Base-by-base conservation (phyloP, 2,888 invertebrate species). In the Drosophila prostipennis region DNA sequence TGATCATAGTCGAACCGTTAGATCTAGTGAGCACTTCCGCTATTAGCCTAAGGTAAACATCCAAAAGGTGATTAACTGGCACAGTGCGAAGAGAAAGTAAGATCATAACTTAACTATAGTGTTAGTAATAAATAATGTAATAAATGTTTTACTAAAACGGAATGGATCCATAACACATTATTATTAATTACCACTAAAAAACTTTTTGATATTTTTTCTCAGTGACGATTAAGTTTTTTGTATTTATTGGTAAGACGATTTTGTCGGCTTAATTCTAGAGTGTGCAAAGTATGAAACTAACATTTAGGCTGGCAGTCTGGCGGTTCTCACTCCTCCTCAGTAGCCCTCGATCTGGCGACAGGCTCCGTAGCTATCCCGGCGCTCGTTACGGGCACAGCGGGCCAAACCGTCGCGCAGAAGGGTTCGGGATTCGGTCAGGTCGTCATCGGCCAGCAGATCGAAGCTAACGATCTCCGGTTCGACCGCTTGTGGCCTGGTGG, bases 361-460 rank as follows among this genome's bases (percentile, higher is more conserved):
- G 45, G 95, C 93, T 8, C 96, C 95, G 65, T 93, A 93, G n/a
- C 94, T 93, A 89, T 96, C 95, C 36, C 96, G 93, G 77, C 93
- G 93, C 80, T 94, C 93, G 51, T 94, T 96, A 0, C 96, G 96
- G 16, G 96, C 96, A 90, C 96, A 96, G 87, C 96, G 95, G 86
- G 96, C 96, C 68, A 90, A 43, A 54, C 93, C 93, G 19, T 94
- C 95, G 0, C 96, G 95, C 19, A 96, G 81, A 46, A 96, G 92
- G 7, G 82, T 81, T 93, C 94, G 85, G 93, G 91, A 84, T 37
- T 78, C 79, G 45, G 64, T 72, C 29, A 81, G 52, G 8, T 71
- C 77, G 13, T 71, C 77, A 58, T 85, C 88, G 67, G 78, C 75
- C 10, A 88, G 75, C 46, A 89, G 76, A 32, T 89, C 86, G 52